A percentile compares a stretch with the other conserved stretches of the same genome.
phyloP scores from a whole-genome alignment of 2,888 invertebrate species.

The Lithosia quadra region DNA sequence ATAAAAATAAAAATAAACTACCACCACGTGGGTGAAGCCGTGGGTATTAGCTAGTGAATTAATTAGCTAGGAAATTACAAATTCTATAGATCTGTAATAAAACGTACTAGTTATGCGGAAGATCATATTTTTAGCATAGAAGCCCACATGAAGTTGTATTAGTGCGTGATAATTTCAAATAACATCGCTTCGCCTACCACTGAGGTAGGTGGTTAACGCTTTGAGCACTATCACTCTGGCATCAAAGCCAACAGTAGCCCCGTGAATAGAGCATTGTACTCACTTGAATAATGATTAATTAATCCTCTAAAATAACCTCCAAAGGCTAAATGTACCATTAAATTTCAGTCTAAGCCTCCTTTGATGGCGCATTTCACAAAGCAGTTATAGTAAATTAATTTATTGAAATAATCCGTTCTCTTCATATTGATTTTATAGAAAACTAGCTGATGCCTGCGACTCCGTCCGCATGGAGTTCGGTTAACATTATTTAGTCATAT shows the following conservation, averaged over 20 bases:
- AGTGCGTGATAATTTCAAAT: too few species aligned
- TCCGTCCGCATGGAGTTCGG: too few species aligned
- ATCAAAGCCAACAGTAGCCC: slow-evolving; percentile 18
- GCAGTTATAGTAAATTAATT: background rate
- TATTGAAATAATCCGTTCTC: background rate
- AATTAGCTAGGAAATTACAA: too few species aligned
- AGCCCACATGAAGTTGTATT: too few species aligned
- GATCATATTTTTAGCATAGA: too few species aligned
- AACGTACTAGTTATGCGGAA: too few species aligned
- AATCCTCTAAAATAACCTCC: slow-evolving; percentile 23
- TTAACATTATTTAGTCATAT: too few species aligned
- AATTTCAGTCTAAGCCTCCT: background rate
- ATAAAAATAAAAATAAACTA: too few species aligned
- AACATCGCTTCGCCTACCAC: background rate
- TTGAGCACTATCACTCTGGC: background rate
- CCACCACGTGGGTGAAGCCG: too few species aligned
- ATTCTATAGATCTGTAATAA: too few species aligned
- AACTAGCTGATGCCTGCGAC: too few species aligned
- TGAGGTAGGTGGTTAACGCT: background rate
- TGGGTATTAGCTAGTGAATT: too few species aligned
- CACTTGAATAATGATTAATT: slow-evolving; percentile 41
- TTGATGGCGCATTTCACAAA: background rate
- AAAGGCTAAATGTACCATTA: slow-evolving; percentile 12
- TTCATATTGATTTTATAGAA: background rate
- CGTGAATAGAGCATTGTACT: slow-evolving; percentile 36